Evolutionary conservation across 2,888 invertebrate genomes (phyloP).

Genomic region (Apoderus coryli): DNA sequence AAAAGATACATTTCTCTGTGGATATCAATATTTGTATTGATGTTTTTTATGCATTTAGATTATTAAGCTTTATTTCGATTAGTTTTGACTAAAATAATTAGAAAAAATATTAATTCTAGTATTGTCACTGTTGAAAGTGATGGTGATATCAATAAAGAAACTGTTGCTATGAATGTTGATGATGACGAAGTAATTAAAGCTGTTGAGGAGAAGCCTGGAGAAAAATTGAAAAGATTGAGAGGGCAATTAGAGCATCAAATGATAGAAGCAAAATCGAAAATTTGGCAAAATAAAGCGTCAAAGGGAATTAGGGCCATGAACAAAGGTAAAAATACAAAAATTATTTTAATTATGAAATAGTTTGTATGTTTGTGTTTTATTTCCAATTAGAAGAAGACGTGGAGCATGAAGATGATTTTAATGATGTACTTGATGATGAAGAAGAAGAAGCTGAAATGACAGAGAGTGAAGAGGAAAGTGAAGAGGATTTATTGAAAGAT

Average conservation of each 20-base stretch:
- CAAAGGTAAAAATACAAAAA: slow-evolving; percentile 11
- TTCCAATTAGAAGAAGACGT: slow-evolving; percentile 12
- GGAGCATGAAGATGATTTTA: slow-evolving; percentile 20
- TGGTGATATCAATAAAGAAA: slow-evolving; percentile 33
- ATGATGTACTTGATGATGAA: slow-evolving; percentile 37
- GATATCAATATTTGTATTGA: too few species aligned
- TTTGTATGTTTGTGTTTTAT: too few species aligned
- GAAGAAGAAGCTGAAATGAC: slow-evolving; percentile 35
- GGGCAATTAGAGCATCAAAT: slow-evolving; percentile 58
- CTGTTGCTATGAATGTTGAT: slow-evolving; percentile 26
- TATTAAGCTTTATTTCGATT: too few species aligned
- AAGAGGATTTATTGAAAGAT: slow-evolving; percentile 32
- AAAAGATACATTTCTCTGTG: too few species aligned
- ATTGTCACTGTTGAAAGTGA: slow-evolving; percentile 31
- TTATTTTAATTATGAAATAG: too few species aligned
- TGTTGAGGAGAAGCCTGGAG: slow-evolving; percentile 48
- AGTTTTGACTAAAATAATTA: too few species aligned
- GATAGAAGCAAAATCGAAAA: slow-evolving; percentile 49
- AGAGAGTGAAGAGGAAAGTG: slow-evolving; percentile 32
- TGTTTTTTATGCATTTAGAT: too few species aligned
- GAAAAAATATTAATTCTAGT: too few species aligned
- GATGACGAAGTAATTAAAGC: slow-evolving; percentile 23
- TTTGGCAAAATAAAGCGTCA: slow-evolving; percentile 46
- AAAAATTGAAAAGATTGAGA: slow-evolving; percentile 52
- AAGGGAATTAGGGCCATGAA: slow-evolving; percentile 9